A percentile compares a stretch with the other conserved stretches of the same genome.
Conservation (phyloP, 2,888 invertebrate species). For the Standfussiana lucernea region DNA sequence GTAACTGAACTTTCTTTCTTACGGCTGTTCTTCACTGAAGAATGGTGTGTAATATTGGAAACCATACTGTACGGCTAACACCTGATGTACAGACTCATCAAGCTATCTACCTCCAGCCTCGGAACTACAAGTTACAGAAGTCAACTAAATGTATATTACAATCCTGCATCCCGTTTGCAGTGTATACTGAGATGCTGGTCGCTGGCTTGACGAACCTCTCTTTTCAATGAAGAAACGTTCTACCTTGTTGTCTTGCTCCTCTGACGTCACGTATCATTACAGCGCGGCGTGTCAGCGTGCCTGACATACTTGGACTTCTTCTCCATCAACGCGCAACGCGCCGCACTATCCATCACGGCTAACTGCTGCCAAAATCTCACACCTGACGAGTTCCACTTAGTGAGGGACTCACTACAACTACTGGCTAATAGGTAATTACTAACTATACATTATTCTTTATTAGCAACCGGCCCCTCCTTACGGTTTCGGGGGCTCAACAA, state of each 20-base stretch:
- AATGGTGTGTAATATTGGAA: not conserved
- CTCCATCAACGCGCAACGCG: constrained; percentile 99
- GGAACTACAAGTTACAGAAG: not conserved
- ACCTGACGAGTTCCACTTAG: constrained; percentile 98
- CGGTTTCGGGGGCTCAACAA: too few relatives aligned
- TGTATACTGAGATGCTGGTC: not conserved
- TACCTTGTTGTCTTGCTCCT: not conserved
- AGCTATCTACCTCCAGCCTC: not conserved
- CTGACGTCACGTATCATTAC: constrained; percentile 69
- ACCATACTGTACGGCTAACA: not conserved
- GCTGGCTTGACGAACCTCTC: not conserved
- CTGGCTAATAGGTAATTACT: constrained; percentile 92
- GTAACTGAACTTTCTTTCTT: not conserved
- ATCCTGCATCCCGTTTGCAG: not conserved
- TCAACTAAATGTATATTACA: not conserved
- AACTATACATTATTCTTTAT: not conserved
- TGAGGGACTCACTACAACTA: constrained; percentile 96
- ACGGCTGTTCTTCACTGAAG: not conserved
- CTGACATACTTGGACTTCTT: constrained; percentile 99
- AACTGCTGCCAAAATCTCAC: constrained; percentile 99
- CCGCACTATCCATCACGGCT: constrained; percentile 98
- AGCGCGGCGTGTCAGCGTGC: constrained; percentile 99
- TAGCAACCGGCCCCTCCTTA: not conserved
- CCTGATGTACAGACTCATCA: not conserved
- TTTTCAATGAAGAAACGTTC: not conserved